These are phyloP conservation scores for Pseudanteris insignis DNA, from an alignment of 2,888 invertebrate species.

Conservation along the genomic window DNA sequence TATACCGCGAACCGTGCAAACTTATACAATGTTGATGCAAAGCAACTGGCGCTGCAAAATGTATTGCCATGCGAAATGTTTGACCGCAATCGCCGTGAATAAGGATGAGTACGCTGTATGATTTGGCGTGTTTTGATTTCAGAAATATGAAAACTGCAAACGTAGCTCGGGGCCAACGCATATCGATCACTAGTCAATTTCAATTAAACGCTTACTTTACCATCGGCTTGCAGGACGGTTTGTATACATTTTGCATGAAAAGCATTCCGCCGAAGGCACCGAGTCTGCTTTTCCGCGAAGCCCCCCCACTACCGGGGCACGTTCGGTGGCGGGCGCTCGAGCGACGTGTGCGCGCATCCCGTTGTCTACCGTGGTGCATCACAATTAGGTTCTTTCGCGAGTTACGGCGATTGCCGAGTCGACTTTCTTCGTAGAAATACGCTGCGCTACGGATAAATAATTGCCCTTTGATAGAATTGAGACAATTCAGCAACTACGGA, in stretches of 20 bases:
- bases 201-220: slow-evolving; percentile 53
- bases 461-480: too few species aligned
- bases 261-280: slow-evolving; percentile 33
- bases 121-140: slow-evolving; percentile 17
- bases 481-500: too few species aligned
- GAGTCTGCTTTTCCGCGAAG: slow-evolving; percentile 2
- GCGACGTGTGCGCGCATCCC: slow-evolving; percentile 21
- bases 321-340: not conserved
- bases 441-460: too few species aligned
- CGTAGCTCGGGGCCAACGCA: slow-evolving; percentile 29
- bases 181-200: slow-evolving; percentile 48
- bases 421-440: slow-evolving; percentile 29
- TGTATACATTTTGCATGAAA: slow-evolving; percentile 38
- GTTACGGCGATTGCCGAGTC: slow-evolving; percentile 28
- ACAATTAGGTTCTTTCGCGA: slow-evolving; percentile 43
- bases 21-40: not conserved
- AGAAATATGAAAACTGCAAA: slow-evolving; percentile 34
- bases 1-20: too few species aligned
- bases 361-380: slow-evolving; percentile 36
- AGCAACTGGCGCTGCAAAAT: not conserved
- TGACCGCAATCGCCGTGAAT: not conserved
- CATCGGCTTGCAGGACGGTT: slow-evolving; percentile 40
- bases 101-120: slow-evolving; percentile 13
- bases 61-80: too few species aligned
- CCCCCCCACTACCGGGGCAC: not conserved